These are phyloP conservation scores for Thryonomys swinderianus DNA, from an alignment of 2,113 vertebrate species.

Conservation along the genomic window DNA sequence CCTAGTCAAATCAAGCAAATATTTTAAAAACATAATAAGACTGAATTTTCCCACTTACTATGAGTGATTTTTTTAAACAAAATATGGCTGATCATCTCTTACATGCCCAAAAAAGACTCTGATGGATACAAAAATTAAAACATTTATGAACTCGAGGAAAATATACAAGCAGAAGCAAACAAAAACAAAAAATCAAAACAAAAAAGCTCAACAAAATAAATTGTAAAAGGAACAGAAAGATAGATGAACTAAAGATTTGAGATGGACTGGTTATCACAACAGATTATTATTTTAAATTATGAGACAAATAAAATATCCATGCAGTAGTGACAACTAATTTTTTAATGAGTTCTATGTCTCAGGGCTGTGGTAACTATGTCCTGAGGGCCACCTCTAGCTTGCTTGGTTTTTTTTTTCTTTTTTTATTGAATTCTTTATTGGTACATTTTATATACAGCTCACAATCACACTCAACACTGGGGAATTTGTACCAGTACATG, in stretches of 20 bases:
- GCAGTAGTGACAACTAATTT: not conserved
- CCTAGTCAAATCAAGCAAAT: constrained; percentile 78
- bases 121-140: constrained; percentile 35
- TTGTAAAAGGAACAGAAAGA: not conserved
- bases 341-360: not conserved
- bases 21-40: constrained; percentile 6
- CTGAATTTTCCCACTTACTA: not conserved
- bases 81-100: not conserved
- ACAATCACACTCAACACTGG: too few relatives aligned
- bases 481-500: too few relatives aligned
- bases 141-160: not conserved
- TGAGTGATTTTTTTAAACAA: not conserved
- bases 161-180: not conserved
- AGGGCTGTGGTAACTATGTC: not conserved
- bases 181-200: constrained; percentile 23
- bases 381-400: not conserved
- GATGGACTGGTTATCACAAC: not conserved
- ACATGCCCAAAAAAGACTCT: not conserved
- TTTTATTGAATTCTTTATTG: too few relatives aligned
- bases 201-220: not conserved
- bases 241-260: not conserved
- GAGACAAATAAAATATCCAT: constrained; percentile 4
- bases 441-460: too few relatives aligned
- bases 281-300: constrained; percentile 43
- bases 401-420: too few relatives aligned